phyloP scores from a whole-genome alignment of 2,888 invertebrate species.

The Deroplatys truncata region DNA sequence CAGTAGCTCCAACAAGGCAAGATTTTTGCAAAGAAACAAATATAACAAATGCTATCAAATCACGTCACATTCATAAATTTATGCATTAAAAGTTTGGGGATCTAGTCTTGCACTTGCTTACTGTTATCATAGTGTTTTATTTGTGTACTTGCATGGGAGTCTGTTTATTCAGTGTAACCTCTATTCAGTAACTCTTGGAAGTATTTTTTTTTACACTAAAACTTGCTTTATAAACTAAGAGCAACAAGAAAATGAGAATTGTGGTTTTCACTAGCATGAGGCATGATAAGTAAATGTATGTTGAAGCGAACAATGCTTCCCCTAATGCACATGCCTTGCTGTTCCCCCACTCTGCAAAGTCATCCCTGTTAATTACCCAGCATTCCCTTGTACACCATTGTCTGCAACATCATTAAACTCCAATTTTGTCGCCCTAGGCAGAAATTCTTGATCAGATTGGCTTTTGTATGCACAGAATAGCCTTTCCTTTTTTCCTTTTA shows the following conservation, averaged over 20 bases:
- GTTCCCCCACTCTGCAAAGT: neutral
- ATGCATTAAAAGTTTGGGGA: no score
- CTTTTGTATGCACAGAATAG: neutral
- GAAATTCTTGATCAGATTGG: neutral
- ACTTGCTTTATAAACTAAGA: neutral
- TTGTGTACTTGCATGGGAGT: neutral
- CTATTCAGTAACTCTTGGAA: no score
- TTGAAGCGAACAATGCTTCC: neutral
- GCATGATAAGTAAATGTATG: neutral
- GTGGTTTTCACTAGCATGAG: neutral
- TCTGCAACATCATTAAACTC: neutral
- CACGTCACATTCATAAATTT: no score
- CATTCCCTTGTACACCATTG: neutral
- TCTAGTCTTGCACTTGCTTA: no score
- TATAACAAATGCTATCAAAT: no score
- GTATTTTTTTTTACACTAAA: no score
- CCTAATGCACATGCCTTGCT: neutral
- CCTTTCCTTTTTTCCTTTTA: neutral
- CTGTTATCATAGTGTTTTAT: neutral
- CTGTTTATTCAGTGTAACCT: neutral
- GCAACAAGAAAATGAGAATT: neutral
- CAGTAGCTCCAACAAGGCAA: no score
- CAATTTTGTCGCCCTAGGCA: neutral
- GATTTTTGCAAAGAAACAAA: no score
- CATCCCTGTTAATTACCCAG: neutral